Evolutionary conservation across 2,888 invertebrate genomes (phyloP), one percentile per base, ranked within the genome.

Genomic region (Lysandra coridon): DNA sequence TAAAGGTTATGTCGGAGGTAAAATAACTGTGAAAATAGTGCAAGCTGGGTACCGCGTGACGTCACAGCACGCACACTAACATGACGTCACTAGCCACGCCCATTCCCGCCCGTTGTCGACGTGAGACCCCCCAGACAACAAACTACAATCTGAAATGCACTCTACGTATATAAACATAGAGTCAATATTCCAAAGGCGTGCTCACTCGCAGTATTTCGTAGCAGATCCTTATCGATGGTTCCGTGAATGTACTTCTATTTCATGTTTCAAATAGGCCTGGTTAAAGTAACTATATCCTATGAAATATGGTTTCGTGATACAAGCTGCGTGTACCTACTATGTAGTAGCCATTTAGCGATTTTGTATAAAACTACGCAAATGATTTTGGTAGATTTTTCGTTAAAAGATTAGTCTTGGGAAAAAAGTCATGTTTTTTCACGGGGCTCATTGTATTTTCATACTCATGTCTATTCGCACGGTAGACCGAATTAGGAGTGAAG

Each of bases 51-150:
- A 49, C 53, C 78, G 60, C 23, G 77, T 79, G 83, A 80, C 81
- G 82, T 82, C 81, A 80, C 80, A 77, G 64, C 81, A 83, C 82
- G 83, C 82, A 82, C 83, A 80, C 78, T 80, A 81, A 78, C 74
- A 80, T 89, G 89, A 88, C 88, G 88, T 88, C 89, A 88, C 84
- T 82, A 83, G 90, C 90, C 91, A 89, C 92, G 92, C 93, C 92
- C 91, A 88, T 88, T 85, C 88, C 89, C 91, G 92, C 91, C 92
- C 87, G 87, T 87, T 85, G 86, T 86, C 88, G 85, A 83, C 84
- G 81, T 83, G 83, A 84, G 83, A 69, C 84, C 82, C 83, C 78
- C 78, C 80, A 78, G 82, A 74, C 78, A 80, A 75, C 44, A 64
- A 12, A n/a, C 80, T 75, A 74, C 78, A 80, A 49, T 14, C 78